phyloP scores from a whole-genome alignment of 2,113 vertebrate species.

The Scomber japonicus region DNA sequence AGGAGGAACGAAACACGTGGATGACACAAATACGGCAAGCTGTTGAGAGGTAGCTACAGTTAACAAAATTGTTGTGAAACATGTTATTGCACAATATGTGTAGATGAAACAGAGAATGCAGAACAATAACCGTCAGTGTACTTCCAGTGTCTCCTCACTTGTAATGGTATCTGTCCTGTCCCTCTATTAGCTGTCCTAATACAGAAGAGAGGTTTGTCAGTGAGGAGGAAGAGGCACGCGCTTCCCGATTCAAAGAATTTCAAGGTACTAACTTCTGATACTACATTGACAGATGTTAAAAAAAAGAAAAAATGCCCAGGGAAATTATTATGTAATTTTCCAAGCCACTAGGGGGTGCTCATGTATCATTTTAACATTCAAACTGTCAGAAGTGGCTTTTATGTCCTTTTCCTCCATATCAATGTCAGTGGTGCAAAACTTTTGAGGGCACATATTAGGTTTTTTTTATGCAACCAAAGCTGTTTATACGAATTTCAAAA shows the following conservation, averaged over 20 bases:
- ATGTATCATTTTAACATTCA: not conserved
- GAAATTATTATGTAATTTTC: not conserved
- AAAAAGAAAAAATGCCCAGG: not conserved
- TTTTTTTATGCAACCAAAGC: not conserved
- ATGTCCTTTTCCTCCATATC: not conserved
- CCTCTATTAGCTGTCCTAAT: slow-evolving; percentile 88
- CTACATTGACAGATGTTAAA: no score
- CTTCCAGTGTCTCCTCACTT: not conserved
- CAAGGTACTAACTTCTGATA: slow-evolving; percentile 86
- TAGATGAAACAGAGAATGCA: not conserved
- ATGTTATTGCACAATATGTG: not conserved
- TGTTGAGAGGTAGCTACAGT: slow-evolving; percentile 89
- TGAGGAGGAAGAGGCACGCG: slow-evolving; percentile 88
- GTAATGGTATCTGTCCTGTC: not conserved
- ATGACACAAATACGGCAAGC: slow-evolving; percentile 93
- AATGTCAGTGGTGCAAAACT: not conserved
- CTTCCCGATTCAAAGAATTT: slow-evolving; percentile 88
- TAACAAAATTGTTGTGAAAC: not conserved
- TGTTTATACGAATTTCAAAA: not conserved
- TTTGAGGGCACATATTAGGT: not conserved
- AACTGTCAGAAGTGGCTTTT: not conserved
- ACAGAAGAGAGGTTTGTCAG: slow-evolving; percentile 88
- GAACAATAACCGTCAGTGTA: not conserved
- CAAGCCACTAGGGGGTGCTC: slow-evolving; percentile 63
- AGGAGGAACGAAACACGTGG: slow-evolving; percentile 95